A percentile compares a stretch with the other conserved stretches of the same genome.
Conservation (phyloP, 92 coral and sea anemone genomes). For the Galaxea fascicularis region DNA sequence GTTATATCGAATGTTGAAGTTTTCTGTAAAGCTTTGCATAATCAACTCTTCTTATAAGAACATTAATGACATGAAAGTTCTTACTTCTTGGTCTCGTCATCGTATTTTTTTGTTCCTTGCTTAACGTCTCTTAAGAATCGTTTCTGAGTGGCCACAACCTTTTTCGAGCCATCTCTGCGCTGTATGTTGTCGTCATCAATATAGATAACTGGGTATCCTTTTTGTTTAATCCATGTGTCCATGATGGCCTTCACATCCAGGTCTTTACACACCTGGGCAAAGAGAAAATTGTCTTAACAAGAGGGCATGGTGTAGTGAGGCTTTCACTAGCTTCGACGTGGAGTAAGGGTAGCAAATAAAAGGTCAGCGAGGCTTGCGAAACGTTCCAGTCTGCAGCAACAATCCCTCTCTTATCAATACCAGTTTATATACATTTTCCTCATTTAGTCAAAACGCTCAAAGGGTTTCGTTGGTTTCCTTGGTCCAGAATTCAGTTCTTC, state of each 20-base stretch:
- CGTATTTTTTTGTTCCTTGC: slow-evolving; percentile 49
- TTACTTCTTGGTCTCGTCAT: slow-evolving; percentile 76
- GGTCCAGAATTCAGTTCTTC: too few species aligned
- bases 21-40: too few species aligned
- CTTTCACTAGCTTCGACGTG: too few species aligned
- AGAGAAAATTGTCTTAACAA: not conserved
- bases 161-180: slow-evolving; percentile 52
- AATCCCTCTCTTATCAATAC: too few species aligned
- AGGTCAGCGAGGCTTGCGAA: too few species aligned
- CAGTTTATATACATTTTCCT: too few species aligned
- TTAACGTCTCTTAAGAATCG: slow-evolving; percentile 86
- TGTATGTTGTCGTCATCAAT: slow-evolving; percentile 52
- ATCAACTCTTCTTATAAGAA: too few species aligned
- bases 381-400: too few species aligned
- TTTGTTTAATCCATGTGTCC: slow-evolving; percentile 98
- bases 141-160: slow-evolving; percentile 74
- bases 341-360: too few species aligned
- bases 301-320: not conserved
- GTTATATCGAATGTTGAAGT: too few species aligned
- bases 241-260: slow-evolving; percentile 94
- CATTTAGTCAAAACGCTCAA: too few species aligned
- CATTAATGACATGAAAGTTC: not conserved
- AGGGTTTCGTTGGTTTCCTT: too few species aligned
- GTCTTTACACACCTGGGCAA: slow-evolving; percentile 68
- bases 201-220: slow-evolving; percentile 94